A percentile compares a stretch with the other conserved stretches of the same genome.
These are phyloP conservation scores for Acrocera orbiculus DNA, from an alignment of 2,888 invertebrate species.

Conservation along the genomic window DNA sequence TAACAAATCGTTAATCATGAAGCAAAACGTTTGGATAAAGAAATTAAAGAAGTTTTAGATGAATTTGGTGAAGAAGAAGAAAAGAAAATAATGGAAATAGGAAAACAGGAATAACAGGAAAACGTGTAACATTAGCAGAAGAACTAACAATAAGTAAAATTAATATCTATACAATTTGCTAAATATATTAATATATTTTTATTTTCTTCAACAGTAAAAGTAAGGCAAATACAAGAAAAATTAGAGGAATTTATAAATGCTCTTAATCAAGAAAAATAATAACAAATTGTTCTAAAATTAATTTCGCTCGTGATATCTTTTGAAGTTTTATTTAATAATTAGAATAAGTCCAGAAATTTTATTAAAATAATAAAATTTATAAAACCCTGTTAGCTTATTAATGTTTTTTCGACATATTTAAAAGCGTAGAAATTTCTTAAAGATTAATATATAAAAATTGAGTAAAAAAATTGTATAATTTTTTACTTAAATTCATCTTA, in stretches of 20 bases:
- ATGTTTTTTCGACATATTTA: too few species aligned
- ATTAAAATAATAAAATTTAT: too few species aligned
- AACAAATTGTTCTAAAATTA: not conserved
- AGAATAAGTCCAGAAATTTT: not conserved
- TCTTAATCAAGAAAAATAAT: conserved; percentile 85
- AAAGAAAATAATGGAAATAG: too few species aligned
- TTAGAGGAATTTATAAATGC: conserved; percentile 96
- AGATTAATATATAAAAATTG: too few species aligned
- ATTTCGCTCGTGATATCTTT: too few species aligned
- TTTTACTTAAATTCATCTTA: too few species aligned
- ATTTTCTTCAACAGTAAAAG: conserved; percentile 54
- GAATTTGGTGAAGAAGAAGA: conserved; percentile 76
- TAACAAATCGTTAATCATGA: conserved; percentile 95
- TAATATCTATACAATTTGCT: not conserved
- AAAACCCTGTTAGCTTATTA: too few species aligned
- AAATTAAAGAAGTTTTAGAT: conserved; percentile 86
- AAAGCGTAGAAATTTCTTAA: too few species aligned
- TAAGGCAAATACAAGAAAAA: conserved; percentile 93
- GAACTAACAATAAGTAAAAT: conserved; percentile 91
- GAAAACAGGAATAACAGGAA: conserved; percentile 71
- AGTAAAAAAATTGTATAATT: too few species aligned
- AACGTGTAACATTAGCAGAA: conserved; percentile 87
- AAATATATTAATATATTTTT: conserved; percentile 2
- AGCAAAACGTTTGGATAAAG: conserved; percentile 82
- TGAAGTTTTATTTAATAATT: not conserved